Conservation (phyloP, 2,888 invertebrate genomes). For the Lasioglossum zephyrum region DNA sequence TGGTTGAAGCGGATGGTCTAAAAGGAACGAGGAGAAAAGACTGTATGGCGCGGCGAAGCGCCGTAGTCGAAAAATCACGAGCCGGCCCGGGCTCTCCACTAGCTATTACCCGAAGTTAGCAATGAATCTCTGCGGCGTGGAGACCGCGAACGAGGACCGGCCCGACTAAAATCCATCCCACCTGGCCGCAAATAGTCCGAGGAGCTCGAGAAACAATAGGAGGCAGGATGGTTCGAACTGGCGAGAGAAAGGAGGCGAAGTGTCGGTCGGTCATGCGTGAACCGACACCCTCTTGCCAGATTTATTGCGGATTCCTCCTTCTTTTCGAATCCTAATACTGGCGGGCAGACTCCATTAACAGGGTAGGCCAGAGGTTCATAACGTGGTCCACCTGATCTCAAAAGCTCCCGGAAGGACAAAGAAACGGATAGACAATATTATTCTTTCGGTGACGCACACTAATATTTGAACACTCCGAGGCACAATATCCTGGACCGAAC, state of each 20-base stretch:
- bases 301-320: conserved; percentile 76
- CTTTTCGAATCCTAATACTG: conserved; percentile 71
- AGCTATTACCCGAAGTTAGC: conserved; percentile 17
- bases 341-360: background rate
- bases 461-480: background rate
- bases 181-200: conserved; percentile 21
- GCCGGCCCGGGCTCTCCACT: background rate
- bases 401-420: background rate
- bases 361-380: background rate
- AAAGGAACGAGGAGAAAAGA: background rate
- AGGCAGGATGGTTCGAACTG: background rate
- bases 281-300: conserved; percentile 65
- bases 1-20: background rate
- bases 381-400: background rate
- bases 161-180: background rate
- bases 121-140: background rate
- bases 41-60: background rate
- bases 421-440: background rate
- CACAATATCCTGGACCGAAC: background rate
- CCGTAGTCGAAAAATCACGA: conserved; percentile 16
- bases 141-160: conserved; percentile 22
- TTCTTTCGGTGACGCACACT: background rate
- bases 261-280: conserved; percentile 71
- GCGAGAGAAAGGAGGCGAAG: conserved; percentile 23
- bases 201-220: conserved; percentile 10